A percentile compares a stretch with the other conserved stretches of the same genome.
Evolutionary conservation across 2,888 invertebrate species (phyloP).

Genomic region (Andrena minutula): DNA sequence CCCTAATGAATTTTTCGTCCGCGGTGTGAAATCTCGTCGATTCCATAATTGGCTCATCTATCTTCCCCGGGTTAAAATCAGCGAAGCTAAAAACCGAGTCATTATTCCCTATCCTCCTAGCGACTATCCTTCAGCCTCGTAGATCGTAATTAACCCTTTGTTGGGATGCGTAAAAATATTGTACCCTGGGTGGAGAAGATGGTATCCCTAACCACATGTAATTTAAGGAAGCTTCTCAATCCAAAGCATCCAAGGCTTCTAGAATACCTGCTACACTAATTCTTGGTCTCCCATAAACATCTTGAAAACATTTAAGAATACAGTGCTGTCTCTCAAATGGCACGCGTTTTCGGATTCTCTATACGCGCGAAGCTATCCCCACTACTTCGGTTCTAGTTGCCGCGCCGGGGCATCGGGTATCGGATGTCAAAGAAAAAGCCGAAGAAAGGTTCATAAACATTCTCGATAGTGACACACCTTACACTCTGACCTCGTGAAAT

Average conservation of each 20-base stretch:
- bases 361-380: too few relatives aligned
- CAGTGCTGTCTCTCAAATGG: too few relatives aligned
- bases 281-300: not conserved
- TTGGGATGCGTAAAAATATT: conserved; percentile 60
- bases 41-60: conserved; percentile 81
- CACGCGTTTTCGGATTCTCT: too few relatives aligned
- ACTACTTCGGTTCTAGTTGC: too few relatives aligned
- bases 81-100: conserved; percentile 55
- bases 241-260: not conserved
- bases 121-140: conserved; percentile 48
- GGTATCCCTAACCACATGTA: conserved; percentile 13
- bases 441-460: too few relatives aligned
- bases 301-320: not conserved
- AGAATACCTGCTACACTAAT: not conserved
- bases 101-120: conserved; percentile 51
- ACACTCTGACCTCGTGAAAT: too few relatives aligned
- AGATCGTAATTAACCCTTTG: conserved; percentile 68
- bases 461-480: too few relatives aligned
- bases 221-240: conserved; percentile 30
- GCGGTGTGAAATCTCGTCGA: conserved; percentile 80
- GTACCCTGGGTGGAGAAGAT: conserved; percentile 20
- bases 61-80: conserved; percentile 64
- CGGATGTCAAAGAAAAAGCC: too few relatives aligned
- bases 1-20: conserved; percentile 78
- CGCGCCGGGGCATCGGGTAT: too few relatives aligned